Evolutionary conservation across 2,888 invertebrate species (phyloP), one percentile per base, ranked within the genome.

Genomic region (Danaus chrysippus): DNA sequence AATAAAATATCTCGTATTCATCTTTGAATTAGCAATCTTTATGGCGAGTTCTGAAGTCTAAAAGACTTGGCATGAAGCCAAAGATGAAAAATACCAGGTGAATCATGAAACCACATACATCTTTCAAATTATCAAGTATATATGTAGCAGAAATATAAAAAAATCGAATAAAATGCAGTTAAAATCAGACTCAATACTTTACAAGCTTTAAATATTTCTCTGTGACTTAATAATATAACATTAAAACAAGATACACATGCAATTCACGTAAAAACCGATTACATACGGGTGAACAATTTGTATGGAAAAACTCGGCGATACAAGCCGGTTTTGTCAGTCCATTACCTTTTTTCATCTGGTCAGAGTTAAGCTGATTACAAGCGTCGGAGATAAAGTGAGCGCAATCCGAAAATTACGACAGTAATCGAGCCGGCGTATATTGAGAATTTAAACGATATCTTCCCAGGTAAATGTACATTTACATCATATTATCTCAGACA

Each of bases 321-420:
- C 73, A 64, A 63, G 63, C 68, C 73, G 67, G 74, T 77, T 77
- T 76, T 83, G 80, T 79, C 84, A 81, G 73, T 83, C 83, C 84
- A 85, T 86, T 86, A 83, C 81, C 75, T 78, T 80, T 84, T 84
- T 84, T 81, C 77, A 80, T 82, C 75, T 67, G 71, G 74, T 67
- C 74, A 71, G 74, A 78, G 82, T 80, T 85, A 84, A 86, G 82
- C 83, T 82, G 82, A 86, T 86, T 84, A 85, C 74, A 70, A 75
- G 74, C 79, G 79, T 76, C 78, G 71, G 70, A 76, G 73, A 77
- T 81, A 79, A 75, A 79, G 68, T 60, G 53, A 10, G 59, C 56
- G 58, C 56, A 52, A 49, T 49, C 57, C 56, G 61, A 56, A 65
- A 65, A 59, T 63, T 65, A 54, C 61, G 49, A 56, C 62, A 62